A percentile compares a stretch with the other conserved stretches of the same genome.
phyloP scores from a whole-genome alignment of 1,140 invertebrate genomes.

The Metopolophium dirhodum region DNA sequence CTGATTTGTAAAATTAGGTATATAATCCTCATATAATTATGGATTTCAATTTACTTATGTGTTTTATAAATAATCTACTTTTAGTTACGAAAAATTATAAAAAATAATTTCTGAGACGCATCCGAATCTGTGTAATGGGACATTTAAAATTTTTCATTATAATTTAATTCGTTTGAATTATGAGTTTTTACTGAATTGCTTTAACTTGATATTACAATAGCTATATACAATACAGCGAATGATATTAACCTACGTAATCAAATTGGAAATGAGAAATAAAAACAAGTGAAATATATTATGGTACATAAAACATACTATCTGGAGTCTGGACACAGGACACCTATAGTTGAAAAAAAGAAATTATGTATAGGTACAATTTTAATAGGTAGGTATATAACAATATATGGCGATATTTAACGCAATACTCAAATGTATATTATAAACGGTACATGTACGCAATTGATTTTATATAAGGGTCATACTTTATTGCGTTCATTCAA shows the following conservation, averaged over 20 bases:
- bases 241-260: not conserved
- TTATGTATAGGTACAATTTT: not conserved
- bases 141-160: not conserved
- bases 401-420: not conserved
- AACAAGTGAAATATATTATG: not conserved
- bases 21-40: no score
- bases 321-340: no score
- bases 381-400: not conserved
- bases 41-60: not conserved
- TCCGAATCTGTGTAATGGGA: not conserved
- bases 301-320: no score
- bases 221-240: not conserved
- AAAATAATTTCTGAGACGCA: not conserved
- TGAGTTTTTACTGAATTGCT: not conserved
- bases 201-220: not conserved
- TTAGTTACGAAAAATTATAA: not conserved
- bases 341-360: not conserved
- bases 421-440: not conserved
- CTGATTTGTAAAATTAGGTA: not conserved
- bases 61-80: not conserved
- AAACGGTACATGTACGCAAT: not conserved
- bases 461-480: slow-evolving; percentile 1
- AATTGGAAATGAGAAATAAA: not conserved
- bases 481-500: not conserved
- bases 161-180: not conserved